Conservation (phyloP, 1,140 invertebrate species). For the Drosophila pallidifrons region DNA sequence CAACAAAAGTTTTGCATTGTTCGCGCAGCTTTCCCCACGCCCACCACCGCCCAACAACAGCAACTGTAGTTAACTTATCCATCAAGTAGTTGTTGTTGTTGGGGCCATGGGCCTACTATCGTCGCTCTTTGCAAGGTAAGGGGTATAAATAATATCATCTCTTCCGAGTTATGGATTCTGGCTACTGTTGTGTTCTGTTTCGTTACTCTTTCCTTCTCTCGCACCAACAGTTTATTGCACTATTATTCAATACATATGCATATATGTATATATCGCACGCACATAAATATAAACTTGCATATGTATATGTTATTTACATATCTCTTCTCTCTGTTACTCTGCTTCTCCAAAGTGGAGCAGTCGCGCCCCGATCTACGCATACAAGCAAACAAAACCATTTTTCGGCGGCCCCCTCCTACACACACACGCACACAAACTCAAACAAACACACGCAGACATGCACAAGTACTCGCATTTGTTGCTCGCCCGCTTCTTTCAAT, state of each 20-base stretch:
- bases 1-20: constrained; percentile 64
- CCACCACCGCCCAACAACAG: constrained; percentile 40
- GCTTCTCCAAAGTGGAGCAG: constrained; percentile 49
- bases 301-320: constrained; percentile 37
- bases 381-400: constrained; percentile 36
- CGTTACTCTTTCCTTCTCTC: constrained; percentile 9
- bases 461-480: constrained; percentile 41
- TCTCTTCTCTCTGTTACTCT: constrained; percentile 29
- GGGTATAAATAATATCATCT: constrained; percentile 13
- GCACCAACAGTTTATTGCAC: constrained; percentile 52
- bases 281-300: constrained; percentile 8
- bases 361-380: constrained; percentile 22
- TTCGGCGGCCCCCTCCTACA: constrained; percentile 27
- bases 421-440: constrained; percentile 7
- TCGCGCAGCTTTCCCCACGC: constrained; percentile 42
- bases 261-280: constrained; percentile 20
- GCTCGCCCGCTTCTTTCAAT: constrained; percentile 49
- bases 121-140: constrained; percentile 54
- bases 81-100: constrained; percentile 43
- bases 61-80: constrained; percentile 34
- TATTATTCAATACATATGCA: constrained; percentile 20
- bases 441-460: constrained; percentile 9
- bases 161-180: constrained; percentile 19
- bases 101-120: constrained; percentile 44
- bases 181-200: constrained; percentile 20